Conservation (phyloP, 2,113 vertebrate species). For the Myrmecophaga tridactyla region DNA sequence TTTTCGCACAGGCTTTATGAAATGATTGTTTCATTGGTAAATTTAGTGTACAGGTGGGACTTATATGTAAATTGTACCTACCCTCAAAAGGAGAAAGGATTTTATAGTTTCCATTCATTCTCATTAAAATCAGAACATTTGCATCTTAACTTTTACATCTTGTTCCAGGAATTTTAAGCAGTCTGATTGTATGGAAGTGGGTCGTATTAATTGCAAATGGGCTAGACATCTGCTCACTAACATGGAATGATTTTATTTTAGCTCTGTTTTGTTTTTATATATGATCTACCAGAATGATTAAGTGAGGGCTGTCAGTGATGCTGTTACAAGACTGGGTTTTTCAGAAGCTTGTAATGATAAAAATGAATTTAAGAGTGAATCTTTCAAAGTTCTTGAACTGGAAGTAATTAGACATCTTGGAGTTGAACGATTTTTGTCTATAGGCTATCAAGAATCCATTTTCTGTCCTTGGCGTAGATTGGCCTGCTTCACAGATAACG, state of each 20-base stretch:
- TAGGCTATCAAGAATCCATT: not conserved
- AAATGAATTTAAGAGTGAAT: slow-evolving; percentile 37
- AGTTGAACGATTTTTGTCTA: not conserved
- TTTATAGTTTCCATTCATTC: slow-evolving; percentile 77
- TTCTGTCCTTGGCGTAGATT: not conserved
- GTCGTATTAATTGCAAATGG: slow-evolving; percentile 82
- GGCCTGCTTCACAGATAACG: not conserved
- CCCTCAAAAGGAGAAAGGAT: slow-evolving; percentile 55
- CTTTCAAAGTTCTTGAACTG: slow-evolving; percentile 21
- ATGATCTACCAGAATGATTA: slow-evolving; percentile 70
- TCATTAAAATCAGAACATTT: slow-evolving; percentile 79
- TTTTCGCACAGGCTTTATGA: slow-evolving; percentile 49
- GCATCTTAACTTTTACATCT: slow-evolving; percentile 80
- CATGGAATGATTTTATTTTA: slow-evolving; percentile 65
- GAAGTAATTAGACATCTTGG: slow-evolving; percentile 2
- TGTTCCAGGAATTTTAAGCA: slow-evolving; percentile 81
- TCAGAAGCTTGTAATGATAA: slow-evolving; percentile 49
- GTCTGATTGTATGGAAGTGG: slow-evolving; percentile 79
- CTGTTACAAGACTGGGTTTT: slow-evolving; percentile 13
- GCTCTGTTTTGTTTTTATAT: slow-evolving; percentile 76
- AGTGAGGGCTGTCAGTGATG: slow-evolving; percentile 47
- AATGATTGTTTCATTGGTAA: slow-evolving; percentile 61
- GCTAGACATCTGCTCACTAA: slow-evolving; percentile 81
- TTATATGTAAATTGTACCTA: slow-evolving; percentile 62
- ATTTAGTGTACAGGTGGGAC: slow-evolving; percentile 65